A percentile compares a stretch with the other conserved stretches of the same genome.
Conservation (phyloP, 1,140 invertebrate genomes). For the Drosophila insularis region DNA sequence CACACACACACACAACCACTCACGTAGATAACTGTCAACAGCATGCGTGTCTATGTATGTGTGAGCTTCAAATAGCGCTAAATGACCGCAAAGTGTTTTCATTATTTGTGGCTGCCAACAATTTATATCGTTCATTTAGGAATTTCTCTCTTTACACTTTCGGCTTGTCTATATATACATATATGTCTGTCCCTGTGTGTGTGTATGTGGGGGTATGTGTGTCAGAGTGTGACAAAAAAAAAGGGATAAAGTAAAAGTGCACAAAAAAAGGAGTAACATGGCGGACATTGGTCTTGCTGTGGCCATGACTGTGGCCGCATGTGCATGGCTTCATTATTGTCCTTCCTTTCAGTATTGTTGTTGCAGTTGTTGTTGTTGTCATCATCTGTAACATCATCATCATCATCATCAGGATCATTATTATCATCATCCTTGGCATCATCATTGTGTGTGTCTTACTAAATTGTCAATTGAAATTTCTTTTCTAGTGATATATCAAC, state of each 20-base stretch:
- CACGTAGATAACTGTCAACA: conserved; percentile 57
- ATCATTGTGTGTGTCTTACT: conserved; percentile 43
- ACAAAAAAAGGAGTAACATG: conserved; percentile 35
- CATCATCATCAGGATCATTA: conserved; percentile 20
- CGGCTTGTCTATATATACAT: conserved; percentile 6
- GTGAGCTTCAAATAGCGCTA: conserved; percentile 74
- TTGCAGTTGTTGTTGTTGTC: not conserved
- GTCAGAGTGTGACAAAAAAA: conserved; percentile 18
- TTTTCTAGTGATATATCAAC: too few species aligned
- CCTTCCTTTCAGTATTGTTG: conserved; percentile 6
- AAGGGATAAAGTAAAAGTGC: conserved; percentile 23
- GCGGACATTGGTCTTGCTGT: conserved; percentile 57
- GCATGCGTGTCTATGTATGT: conserved; percentile 36
- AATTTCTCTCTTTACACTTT: conserved; percentile 71
- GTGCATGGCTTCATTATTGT: conserved; percentile 71
- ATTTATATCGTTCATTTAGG: conserved; percentile 81
- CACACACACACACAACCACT: conserved; percentile 24
- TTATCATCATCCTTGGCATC: conserved; percentile 23
- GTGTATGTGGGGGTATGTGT: conserved; percentile 40
- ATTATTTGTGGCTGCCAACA: conserved; percentile 81
- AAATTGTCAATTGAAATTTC: conserved; percentile 43
- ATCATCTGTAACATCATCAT: conserved; percentile 28
- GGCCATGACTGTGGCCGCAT: conserved; percentile 60
- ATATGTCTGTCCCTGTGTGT: conserved; percentile 3
- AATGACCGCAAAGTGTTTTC: conserved; percentile 81